These are phyloP conservation scores for Rhagonycha lutea DNA, from an alignment of 2,888 invertebrate species.

Conservation along the genomic window DNA sequence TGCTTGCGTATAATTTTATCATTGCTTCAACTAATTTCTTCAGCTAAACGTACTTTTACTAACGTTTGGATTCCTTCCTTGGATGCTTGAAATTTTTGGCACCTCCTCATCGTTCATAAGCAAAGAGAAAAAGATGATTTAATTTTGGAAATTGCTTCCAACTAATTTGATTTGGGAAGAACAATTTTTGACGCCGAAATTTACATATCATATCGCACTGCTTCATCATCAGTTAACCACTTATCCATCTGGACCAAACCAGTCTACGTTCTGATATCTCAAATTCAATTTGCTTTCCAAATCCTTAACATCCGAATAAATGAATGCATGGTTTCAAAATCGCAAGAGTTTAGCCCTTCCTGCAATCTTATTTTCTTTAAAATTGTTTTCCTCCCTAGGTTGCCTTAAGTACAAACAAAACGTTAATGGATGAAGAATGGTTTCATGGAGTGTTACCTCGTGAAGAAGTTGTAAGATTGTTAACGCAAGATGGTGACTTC, in stretches of 20 bases:
- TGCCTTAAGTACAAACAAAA: conserved; percentile 57
- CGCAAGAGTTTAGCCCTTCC: neutral
- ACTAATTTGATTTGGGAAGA: neutral
- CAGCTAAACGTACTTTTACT: neutral
- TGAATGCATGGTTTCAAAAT: neutral
- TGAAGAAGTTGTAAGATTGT: conserved; percentile 90
- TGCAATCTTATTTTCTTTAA: neutral
- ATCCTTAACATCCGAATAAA: neutral
- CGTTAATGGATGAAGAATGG: conserved; percentile 91
- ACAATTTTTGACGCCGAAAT: neutral
- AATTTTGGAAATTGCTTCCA: neutral
- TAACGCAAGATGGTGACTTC: conserved; percentile 93
- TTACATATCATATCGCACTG: neutral
- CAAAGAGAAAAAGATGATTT: neutral
- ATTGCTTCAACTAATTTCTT: neutral
- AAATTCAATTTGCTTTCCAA: neutral
- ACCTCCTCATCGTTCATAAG: neutral
- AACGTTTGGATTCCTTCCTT: neutral
- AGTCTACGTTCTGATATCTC: neutral
- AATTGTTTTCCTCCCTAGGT: conserved; percentile 41
- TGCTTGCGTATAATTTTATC: conserved; percentile 13
- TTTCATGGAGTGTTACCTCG: conserved; percentile 95
- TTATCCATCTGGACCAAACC: neutral
- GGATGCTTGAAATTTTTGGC: neutral
- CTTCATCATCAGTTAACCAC: neutral